Conservation (phyloP, 2,113 vertebrate species). For the Choloepus hoffmanni region DNA sequence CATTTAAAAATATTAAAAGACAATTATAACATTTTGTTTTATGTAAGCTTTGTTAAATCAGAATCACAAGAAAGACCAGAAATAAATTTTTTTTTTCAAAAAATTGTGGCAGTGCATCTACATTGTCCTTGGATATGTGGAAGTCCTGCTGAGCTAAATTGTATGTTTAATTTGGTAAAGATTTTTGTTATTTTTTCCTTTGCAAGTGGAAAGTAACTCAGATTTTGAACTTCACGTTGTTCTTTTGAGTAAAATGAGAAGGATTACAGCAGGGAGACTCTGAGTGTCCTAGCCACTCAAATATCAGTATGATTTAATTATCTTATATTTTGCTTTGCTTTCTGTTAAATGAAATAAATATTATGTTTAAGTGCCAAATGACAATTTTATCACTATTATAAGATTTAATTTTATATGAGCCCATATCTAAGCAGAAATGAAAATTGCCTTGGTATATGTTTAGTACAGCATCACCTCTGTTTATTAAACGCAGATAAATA, state of each 20-base stretch:
- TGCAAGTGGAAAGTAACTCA: neutral
- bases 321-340: conserved; percentile 49
- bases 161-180: conserved; percentile 52
- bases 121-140: conserved; percentile 7
- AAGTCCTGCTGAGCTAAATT: conserved; percentile 39
- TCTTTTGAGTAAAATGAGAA: conserved; percentile 59
- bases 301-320: conserved; percentile 39
- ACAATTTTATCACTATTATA: conserved; percentile 14
- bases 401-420: conserved; percentile 31
- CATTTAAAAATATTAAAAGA: conserved; percentile 43
- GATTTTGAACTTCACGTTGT: conserved; percentile 54
- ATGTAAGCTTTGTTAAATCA: conserved; percentile 24
- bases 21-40: conserved; percentile 45
- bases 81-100: conserved; percentile 30
- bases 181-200: conserved; percentile 54
- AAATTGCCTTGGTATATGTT: conserved; percentile 12
- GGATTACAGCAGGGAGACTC: conserved; percentile 4
- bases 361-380: conserved; percentile 45
- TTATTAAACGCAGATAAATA: conserved; percentile 33
- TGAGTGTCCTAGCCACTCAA: conserved; percentile 29
- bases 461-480: neutral
- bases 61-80: neutral
- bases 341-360: conserved; percentile 57
- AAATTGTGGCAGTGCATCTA: neutral
- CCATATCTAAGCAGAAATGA: conserved; percentile 29